Base-by-base conservation (phyloP, 2,888 invertebrate species). In the Cyclophora punctaria region DNA sequence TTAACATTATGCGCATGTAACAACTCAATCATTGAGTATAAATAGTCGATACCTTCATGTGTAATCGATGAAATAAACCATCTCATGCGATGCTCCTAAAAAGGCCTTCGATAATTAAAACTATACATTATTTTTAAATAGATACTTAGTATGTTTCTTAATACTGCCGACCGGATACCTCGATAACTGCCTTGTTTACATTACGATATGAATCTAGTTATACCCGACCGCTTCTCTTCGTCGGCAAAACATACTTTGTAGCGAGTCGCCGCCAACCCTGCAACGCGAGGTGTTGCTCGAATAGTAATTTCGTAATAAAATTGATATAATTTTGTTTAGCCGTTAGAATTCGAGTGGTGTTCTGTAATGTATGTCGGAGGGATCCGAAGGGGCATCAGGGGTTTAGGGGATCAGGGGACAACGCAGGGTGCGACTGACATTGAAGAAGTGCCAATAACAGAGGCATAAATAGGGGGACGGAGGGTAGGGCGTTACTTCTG, bases 371-470 rank as follows among this genome's bases (percentile, higher is more conserved):
- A 78, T 83, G 84, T 80, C 64, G 73, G 71, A 75, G 77, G 79
- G 77, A 69, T 72, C 64, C 60, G 59, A 68, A 71, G 76, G 72
- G 75, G 76, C 71, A 73, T 71, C 73, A 62, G 66, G 75, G 75
- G 80, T 72, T 76, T 74, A 72, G 71, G 71, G 80, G 77, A 73
- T 76, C 73, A 75, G 74, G 80, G 82, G 77, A 76, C 71, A 74
- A 71, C 78, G 67, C 83, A 83, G 89, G 89, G 88, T 89, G 89
- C 87, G 88, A 73, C 81, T 89, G 89, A 89, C 89, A 89, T 86
- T 89, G 89, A 89, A 89, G 89, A 88, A 89, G 89, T 89, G 89
- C 84, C 89, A 88, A 89, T 89, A 89, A 89, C 85, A 75, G 83
- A 78, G 86, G 88, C 84, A 89, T 87, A 89, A 89, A 87, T 85